phyloP scores from a whole-genome alignment of 2,797 vertebrate genomes.

The Micropoecilia bifurca region DNA sequence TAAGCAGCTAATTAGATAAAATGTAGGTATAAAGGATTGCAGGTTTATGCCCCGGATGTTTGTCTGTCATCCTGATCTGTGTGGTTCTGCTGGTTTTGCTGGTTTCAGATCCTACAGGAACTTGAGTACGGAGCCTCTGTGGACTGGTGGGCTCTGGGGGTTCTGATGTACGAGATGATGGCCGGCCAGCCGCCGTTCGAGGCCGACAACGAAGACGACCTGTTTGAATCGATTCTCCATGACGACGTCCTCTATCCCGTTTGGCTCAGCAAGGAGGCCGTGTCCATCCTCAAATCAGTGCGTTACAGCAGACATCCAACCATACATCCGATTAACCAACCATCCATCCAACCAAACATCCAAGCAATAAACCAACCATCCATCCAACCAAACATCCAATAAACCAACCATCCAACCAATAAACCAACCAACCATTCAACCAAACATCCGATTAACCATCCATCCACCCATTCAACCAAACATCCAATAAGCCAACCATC shows the following conservation, averaged over 20 bases:
- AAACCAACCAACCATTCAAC: background rate
- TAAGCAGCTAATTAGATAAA: background rate
- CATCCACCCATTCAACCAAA: too few relatives aligned
- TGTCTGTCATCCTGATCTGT: background rate
- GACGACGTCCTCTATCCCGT: conserved; percentile 98
- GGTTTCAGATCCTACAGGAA: conserved; percentile 93
- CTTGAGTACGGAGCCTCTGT: conserved; percentile 95
- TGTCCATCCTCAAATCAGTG: conserved; percentile 96
- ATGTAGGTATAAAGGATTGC: background rate
- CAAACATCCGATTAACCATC: background rate
- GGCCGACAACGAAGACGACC: conserved; percentile 96
- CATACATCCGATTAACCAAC: background rate
- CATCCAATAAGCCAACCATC: background rate
- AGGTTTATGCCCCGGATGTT: background rate
- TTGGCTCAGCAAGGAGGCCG: conserved; percentile 98
- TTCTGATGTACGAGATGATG: conserved; percentile 99
- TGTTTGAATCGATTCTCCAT: conserved; percentile 97
- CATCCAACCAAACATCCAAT: background rate
- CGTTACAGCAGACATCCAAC: conserved; percentile 39
- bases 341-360: background rate
- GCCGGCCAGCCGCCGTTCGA: conserved; percentile 97
- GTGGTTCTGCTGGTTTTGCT: background rate
- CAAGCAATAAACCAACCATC: too few relatives aligned
- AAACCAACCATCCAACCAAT: background rate
- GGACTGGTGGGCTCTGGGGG: conserved; percentile 98